A percentile compares a stretch with the other conserved stretches of the same genome.
phyloP scores from a whole-genome alignment of 2,888 invertebrate species.

The Pyralis farinalis region DNA sequence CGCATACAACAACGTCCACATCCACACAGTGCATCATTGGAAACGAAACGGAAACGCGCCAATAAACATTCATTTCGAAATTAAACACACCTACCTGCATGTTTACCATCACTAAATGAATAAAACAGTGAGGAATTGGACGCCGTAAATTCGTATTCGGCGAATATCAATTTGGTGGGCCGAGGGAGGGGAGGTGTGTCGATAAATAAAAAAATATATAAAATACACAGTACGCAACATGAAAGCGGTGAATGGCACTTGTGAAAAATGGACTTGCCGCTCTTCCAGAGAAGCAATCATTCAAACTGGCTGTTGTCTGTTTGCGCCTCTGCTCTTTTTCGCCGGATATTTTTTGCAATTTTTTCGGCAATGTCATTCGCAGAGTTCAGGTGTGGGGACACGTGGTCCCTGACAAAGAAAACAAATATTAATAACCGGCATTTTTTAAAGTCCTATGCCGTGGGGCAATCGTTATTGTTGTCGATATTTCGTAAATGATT shows the following conservation, averaged over 20 bases:
- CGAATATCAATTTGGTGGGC: slow-evolving; percentile 73
- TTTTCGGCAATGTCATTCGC: slow-evolving; percentile 74
- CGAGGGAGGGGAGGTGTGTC: slow-evolving; percentile 45
- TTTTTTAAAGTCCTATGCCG: slow-evolving; percentile 73
- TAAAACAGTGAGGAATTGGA: slow-evolving; percentile 74
- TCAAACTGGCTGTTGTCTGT: slow-evolving; percentile 80
- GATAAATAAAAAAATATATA: slow-evolving; percentile 75
- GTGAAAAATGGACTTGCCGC: slow-evolving; percentile 81
- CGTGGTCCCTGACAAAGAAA: slow-evolving; percentile 76
- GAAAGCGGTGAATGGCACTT: slow-evolving; percentile 80
- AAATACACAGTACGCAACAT: slow-evolving; percentile 72
- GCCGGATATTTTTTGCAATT: slow-evolving; percentile 64
- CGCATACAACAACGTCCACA: background rate
- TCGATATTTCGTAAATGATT: slow-evolving; percentile 80
- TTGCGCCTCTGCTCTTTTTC: slow-evolving; percentile 78
- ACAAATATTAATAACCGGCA: slow-evolving; percentile 78
- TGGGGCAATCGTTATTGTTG: slow-evolving; percentile 68
- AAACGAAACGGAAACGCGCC: slow-evolving; percentile 69
- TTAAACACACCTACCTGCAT: slow-evolving; percentile 78
- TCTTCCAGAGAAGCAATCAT: slow-evolving; percentile 80
- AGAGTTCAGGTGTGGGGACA: slow-evolving; percentile 78
- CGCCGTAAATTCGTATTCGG: slow-evolving; percentile 69
- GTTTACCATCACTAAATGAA: slow-evolving; percentile 78
- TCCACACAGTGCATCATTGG: slow-evolving; percentile 43
- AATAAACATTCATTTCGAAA: slow-evolving; percentile 79